Evolutionary conservation across 2,888 invertebrate genomes (phyloP).

Genomic region (Oligia latruncula): DNA sequence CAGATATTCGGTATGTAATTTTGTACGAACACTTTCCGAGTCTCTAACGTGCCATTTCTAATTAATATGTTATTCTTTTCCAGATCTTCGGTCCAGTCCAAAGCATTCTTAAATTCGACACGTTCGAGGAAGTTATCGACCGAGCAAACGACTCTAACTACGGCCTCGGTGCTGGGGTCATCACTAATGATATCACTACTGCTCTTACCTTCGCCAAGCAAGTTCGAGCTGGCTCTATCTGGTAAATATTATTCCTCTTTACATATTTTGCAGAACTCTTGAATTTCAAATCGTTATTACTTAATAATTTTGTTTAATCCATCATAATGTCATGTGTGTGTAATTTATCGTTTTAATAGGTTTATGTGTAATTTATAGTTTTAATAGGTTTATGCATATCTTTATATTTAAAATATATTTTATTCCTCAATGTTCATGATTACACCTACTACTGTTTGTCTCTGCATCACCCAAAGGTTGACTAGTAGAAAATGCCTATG

Average conservation of each 20-base stretch:
- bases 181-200: constrained; percentile 95
- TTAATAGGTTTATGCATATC: no score
- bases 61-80: neutral
- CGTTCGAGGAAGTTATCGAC: constrained; percentile 95
- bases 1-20: neutral
- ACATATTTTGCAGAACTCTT: neutral
- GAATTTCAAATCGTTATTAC: neutral
- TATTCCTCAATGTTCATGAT: no score
- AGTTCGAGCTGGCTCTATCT: constrained; percentile 95
- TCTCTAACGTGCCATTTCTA: neutral
- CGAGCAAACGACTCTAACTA: constrained; percentile 95
- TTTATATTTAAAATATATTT: no score
- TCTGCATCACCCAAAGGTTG: no score
- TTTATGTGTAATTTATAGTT: no score
- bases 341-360: no score
- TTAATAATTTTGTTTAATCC: neutral
- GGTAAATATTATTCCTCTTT: constrained; percentile 83
- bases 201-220: constrained; percentile 95
- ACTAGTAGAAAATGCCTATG: no score
- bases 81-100: constrained; percentile 98
- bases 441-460: no score
- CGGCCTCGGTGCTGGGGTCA: constrained; percentile 95
- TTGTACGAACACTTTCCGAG: neutral
- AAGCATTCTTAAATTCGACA: constrained; percentile 95
- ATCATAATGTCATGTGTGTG: no score